Base-by-base conservation (phyloP, 2,113 vertebrate species). In the Candoia aspera region DNA sequence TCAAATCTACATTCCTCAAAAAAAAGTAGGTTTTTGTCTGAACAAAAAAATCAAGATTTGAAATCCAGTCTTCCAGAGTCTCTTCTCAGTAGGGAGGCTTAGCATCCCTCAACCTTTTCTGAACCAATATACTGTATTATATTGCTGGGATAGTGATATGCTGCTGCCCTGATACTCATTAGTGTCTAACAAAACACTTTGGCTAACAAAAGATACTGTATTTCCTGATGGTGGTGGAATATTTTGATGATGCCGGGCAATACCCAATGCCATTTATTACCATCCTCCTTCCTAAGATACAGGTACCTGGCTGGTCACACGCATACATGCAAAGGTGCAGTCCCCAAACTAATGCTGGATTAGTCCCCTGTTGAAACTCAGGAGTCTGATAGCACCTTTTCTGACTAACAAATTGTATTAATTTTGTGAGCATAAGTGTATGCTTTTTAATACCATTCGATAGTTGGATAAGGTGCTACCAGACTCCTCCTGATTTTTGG, bases 1-100 rank as follows among this genome's bases (percentile, higher is more conserved):
- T 95, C 95, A 96, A 94, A 95, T 0, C 89, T 23, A 4, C 2
- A n/a, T 37, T 88, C 26, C 37, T 62, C 94, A 96, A 53, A 17
- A 29, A 12, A 10, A 33, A 88, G 55, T 10, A 87, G 21, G 19
- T 37, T 33, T 21, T 13, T 1, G 3, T 19, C 17, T 21, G n/a
- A 15, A 5, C 17, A 88, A 55, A 29, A 15, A 29, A 11, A 46
- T 68, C 26, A 89, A 68, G 26, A 17, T 19, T 62, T 24, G 23
- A 89, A 53, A 89, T 89, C 29, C 2, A 29, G 26, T 49, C 13
- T 88, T 24, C 29, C 59, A 62, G n/a, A 37, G 68, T 21, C 15
- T 37, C 37, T 73, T 73, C 68, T 73, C 2, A 0, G 0, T 37
- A 73, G 17, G n/a, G 68, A 73, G 33, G 6, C 13, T 73, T 79